phyloP scores from a whole-genome alignment of 2,113 vertebrate species.

The Probosciger aterrimus region DNA sequence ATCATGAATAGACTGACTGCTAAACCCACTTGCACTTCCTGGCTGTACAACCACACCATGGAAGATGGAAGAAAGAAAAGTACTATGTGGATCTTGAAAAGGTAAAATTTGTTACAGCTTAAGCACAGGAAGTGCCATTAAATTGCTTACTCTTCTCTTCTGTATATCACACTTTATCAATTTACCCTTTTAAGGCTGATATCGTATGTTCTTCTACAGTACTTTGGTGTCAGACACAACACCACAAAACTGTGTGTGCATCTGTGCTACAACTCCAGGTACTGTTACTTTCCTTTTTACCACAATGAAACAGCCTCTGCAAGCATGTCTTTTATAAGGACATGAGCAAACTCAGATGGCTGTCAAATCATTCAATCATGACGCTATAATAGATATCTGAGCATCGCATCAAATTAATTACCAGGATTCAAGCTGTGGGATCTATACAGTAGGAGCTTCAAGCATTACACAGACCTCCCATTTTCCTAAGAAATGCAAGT shows the following conservation, averaged over 20 bases:
- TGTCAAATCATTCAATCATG: not conserved
- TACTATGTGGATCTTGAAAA: not conserved
- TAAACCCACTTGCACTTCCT: not conserved
- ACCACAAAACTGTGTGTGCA: not conserved
- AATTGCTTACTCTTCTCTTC: not conserved
- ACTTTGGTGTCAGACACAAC: not conserved
- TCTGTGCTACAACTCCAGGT: not conserved
- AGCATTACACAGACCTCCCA: not conserved
- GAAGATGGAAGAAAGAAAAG: not conserved
- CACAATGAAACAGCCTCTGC: not conserved
- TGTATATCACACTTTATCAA: not conserved
- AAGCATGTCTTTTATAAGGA: not conserved
- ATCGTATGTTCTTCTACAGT: not conserved
- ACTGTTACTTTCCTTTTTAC: not conserved
- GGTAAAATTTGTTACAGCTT: not conserved
- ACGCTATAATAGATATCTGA: not conserved
- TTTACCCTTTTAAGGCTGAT: not conserved
- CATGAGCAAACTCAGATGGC: not conserved
- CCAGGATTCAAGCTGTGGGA: not conserved
- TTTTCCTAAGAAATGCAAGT: not conserved
- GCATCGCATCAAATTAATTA: not conserved
- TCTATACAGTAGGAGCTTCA: not conserved
- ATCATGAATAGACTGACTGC: not conserved
- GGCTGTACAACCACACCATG: not conserved
- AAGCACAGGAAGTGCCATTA: not conserved